A percentile compares a stretch with the other conserved stretches of the same genome.
These are phyloP conservation scores for Excalfactoria chinensis DNA, from an alignment of 2,113 vertebrate genomes.

Conservation along the genomic window DNA sequence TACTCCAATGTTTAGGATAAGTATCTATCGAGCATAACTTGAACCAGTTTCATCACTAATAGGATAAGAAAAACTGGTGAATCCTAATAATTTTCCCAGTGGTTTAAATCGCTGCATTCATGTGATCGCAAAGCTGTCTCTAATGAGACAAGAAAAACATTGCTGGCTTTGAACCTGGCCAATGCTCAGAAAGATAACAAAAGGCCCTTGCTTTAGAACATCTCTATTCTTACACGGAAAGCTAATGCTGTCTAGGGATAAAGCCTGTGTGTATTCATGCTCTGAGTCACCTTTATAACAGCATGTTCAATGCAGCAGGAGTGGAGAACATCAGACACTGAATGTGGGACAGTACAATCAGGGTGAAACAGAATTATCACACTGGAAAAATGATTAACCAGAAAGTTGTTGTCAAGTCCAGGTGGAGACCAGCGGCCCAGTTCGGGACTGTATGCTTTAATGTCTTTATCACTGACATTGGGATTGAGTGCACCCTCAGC, in stretches of 20 bases:
- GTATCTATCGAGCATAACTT: background rate
- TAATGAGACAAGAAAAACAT: background rate
- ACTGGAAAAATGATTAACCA: background rate
- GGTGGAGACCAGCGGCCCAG: too few species aligned
- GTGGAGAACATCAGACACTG: background rate
- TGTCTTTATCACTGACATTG: too few species aligned
- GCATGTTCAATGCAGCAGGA: background rate
- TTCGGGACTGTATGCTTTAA: too few species aligned
- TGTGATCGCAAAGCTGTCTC: background rate
- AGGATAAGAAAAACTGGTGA: background rate
- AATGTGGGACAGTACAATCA: background rate
- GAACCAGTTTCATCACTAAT: background rate
- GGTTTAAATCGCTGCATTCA: background rate
- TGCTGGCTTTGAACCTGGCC: accelerated
- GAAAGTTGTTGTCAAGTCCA: too few species aligned
- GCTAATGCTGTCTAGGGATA: background rate
- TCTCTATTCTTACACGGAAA: background rate
- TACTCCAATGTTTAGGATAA: background rate
- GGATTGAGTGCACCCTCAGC: too few species aligned
- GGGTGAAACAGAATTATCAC: background rate
- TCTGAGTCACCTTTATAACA: background rate
- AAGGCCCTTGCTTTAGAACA: background rate
- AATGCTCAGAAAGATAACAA: background rate
- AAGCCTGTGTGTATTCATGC: background rate
- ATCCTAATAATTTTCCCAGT: background rate